Conservation (phyloP, 2,797 vertebrate species). For the Arctocebus calabarensis region DNA sequence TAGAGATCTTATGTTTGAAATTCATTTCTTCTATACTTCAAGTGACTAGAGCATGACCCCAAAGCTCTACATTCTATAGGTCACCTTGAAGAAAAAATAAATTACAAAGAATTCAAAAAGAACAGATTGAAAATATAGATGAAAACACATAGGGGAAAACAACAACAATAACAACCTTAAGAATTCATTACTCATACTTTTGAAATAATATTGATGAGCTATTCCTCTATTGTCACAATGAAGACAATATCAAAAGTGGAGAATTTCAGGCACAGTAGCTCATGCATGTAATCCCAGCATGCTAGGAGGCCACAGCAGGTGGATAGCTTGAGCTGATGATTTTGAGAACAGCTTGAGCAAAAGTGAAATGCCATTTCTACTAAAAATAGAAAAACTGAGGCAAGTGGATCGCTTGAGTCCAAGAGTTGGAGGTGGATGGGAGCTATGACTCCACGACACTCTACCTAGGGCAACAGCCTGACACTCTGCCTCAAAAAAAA, state of each 20-base stretch:
- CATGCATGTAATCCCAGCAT: too few species aligned
- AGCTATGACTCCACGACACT: too few species aligned
- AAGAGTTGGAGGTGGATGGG: too few species aligned
- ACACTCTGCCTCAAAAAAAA: too few species aligned
- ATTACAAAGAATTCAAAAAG: neutral
- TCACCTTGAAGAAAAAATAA: too few species aligned
- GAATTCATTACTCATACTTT: neutral
- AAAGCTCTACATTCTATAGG: neutral
- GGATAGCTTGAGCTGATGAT: too few species aligned
- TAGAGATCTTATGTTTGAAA: neutral
- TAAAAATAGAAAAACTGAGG: too few species aligned
- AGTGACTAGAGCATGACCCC: neutral
- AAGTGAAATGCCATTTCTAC: too few species aligned
- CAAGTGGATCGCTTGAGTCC: too few species aligned
- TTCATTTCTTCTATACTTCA: neutral
- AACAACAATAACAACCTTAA: neutral
- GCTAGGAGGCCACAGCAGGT: too few species aligned
- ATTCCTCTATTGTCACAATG: neutral
- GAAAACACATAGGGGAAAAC: neutral
- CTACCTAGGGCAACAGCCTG: too few species aligned
- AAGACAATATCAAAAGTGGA: neutral
- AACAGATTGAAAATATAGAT: neutral
- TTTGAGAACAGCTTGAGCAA: too few species aligned
- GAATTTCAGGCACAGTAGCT: neutral
- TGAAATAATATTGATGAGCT: neutral